phyloP scores from a whole-genome alignment of 2,888 invertebrate species.

The Drosophila imparisetae region DNA sequence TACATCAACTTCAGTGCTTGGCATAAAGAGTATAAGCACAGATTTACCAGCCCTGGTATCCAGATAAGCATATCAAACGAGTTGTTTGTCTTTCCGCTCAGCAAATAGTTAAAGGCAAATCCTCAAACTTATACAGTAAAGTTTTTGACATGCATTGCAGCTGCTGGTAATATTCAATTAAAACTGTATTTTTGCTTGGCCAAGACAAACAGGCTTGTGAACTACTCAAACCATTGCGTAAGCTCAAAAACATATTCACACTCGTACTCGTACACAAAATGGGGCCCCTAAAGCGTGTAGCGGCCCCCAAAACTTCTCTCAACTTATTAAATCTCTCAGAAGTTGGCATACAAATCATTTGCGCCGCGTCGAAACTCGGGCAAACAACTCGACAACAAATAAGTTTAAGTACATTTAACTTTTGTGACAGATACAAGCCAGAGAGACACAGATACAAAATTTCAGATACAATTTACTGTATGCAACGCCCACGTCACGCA shows the following conservation, averaged over 20 bases:
- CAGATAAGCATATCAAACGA: slow-evolving; percentile 8
- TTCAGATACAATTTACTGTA: slow-evolving; percentile 21
- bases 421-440: slow-evolving; percentile 43
- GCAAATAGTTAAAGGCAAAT: slow-evolving; percentile 32
- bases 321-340: slow-evolving; percentile 67
- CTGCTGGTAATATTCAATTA: slow-evolving; percentile 56
- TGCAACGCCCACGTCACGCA: slow-evolving; percentile 39
- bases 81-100: slow-evolving; percentile 23
- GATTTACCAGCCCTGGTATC: not conserved
- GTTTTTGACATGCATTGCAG: slow-evolving; percentile 34
- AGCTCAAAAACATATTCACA: slow-evolving; percentile 15
- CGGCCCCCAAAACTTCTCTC: slow-evolving; percentile 39
- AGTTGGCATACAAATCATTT: slow-evolving; percentile 62
- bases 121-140: slow-evolving; percentile 21
- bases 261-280: not conserved
- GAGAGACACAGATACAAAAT: slow-evolving; percentile 32
- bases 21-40: not conserved
- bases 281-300: slow-evolving; percentile 31
- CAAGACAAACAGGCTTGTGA: slow-evolving; percentile 58
- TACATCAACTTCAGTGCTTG: not conserved
- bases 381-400: slow-evolving; percentile 65
- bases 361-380: slow-evolving; percentile 36
- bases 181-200: slow-evolving; percentile 60
- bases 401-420: slow-evolving; percentile 72
- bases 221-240: slow-evolving; percentile 10